These are phyloP conservation scores for Pomatostomus ruficeps DNA, from an alignment of 2,113 vertebrate species.

Conservation along the genomic window DNA sequence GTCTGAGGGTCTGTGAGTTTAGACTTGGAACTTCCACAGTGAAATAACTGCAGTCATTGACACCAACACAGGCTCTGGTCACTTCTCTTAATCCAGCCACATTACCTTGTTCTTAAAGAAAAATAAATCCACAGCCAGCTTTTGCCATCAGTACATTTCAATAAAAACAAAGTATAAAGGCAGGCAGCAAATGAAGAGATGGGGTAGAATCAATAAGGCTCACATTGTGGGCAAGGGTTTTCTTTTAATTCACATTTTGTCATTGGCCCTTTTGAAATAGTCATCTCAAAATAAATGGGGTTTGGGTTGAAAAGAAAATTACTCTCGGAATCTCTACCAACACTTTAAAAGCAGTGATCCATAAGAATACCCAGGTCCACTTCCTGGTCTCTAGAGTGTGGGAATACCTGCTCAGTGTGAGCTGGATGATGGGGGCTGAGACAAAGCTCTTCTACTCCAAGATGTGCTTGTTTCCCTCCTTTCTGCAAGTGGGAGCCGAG, in stretches of 20 bases:
- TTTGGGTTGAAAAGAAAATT: not conserved
- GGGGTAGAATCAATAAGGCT: not conserved
- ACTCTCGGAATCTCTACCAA: not conserved
- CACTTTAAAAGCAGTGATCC: constrained; percentile 7
- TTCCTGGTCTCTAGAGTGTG: not conserved
- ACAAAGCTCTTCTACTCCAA: not conserved
- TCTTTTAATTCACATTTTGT: constrained; percentile 32
- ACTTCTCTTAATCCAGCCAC: not conserved
- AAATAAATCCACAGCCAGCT: constrained; percentile 39
- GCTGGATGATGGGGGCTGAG: not conserved
- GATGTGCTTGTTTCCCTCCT: not conserved
- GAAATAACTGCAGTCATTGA: constrained; percentile 35
- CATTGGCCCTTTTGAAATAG: constrained; percentile 44
- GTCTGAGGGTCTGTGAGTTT: not conserved
- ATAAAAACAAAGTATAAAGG: constrained; percentile 36
- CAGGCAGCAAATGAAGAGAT: not conserved
- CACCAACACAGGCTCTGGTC: not conserved
- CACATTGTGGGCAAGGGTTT: not conserved
- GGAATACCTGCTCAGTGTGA: not conserved
- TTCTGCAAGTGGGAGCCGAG: not conserved
- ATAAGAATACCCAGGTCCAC: not conserved
- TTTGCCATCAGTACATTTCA: constrained; percentile 51
- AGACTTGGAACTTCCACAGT: not conserved
- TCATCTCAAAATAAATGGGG: not conserved
- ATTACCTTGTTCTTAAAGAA: not conserved